Evolutionary conservation across 2,113 vertebrate species (phyloP).

Genomic region (Baryphthengus martii): DNA sequence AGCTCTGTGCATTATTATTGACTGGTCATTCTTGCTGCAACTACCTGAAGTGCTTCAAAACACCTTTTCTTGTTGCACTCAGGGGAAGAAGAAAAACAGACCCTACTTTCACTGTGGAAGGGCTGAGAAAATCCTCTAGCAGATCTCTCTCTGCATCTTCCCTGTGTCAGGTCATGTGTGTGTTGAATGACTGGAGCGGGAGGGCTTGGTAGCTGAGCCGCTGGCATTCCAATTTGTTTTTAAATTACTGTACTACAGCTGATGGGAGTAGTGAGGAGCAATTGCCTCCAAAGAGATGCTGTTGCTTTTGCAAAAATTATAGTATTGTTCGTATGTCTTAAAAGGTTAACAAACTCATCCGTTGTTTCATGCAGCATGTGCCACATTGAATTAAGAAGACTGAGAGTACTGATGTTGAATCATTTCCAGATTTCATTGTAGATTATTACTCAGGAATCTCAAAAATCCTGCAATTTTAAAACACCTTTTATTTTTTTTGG

Average conservation of each 20-base stretch:
- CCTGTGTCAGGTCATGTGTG: background rate
- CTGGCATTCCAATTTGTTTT: background rate
- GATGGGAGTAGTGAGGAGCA: background rate
- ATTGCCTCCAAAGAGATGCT: background rate
- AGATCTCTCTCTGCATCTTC: background rate
- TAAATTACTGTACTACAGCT: background rate
- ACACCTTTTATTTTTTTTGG: background rate
- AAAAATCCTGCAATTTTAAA: background rate
- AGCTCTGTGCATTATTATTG: background rate
- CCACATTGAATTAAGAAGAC: background rate
- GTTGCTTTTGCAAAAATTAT: background rate
- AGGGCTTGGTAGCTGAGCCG: background rate
- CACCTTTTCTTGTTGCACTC: background rate
- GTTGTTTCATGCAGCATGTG: background rate
- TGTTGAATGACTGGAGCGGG: background rate
- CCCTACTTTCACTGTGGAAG: background rate
- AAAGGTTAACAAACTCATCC: background rate
- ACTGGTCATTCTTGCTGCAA: background rate
- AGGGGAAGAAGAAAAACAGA: background rate
- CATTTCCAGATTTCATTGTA: constrained; percentile 1
- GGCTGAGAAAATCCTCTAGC: background rate
- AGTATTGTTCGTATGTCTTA: background rate
- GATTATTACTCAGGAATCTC: background rate
- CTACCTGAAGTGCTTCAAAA: background rate
- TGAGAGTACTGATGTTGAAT: background rate